Evolutionary conservation across 2,797 vertebrate species (phyloP).

Genomic region (Acipenser transmontanus): DNA sequence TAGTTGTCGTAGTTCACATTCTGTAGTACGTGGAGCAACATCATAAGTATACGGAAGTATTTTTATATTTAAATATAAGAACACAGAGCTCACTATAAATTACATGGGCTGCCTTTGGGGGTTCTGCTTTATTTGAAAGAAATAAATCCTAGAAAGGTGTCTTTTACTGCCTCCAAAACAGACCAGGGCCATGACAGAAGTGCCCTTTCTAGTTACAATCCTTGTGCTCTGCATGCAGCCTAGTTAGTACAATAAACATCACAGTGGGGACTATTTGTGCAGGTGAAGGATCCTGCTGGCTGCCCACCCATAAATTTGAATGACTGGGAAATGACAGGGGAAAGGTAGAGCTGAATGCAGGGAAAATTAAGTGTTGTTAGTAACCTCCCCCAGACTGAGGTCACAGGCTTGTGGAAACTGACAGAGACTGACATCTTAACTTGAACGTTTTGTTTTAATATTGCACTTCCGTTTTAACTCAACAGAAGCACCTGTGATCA

Average conservation of each 20-base stretch:
- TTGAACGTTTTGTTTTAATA: constrained; percentile 48
- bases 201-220: constrained; percentile 35
- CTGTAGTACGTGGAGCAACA: too few species aligned
- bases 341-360: constrained; percentile 44
- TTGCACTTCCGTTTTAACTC: constrained; percentile 53
- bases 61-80: too few species aligned
- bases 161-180: neutral
- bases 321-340: constrained; percentile 40
- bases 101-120: neutral
- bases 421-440: constrained; percentile 55
- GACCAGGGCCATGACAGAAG: neutral
- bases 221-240: constrained; percentile 58
- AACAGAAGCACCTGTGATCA: constrained; percentile 20
- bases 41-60: too few species aligned
- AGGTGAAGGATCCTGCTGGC: constrained; percentile 75
- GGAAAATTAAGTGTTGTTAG: constrained; percentile 52
- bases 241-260: constrained; percentile 79
- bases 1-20: too few species aligned
- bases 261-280: constrained; percentile 78
- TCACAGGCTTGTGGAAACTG: too few species aligned
- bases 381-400: constrained; percentile 47
- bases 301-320: constrained; percentile 79
- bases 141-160: neutral
- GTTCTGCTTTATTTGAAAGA: constrained; percentile 5
- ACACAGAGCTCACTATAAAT: too few species aligned